A percentile compares a stretch with the other conserved stretches of the same genome.
These are phyloP conservation scores for Archivesica marissinica DNA, from an alignment of 1,140 invertebrate genomes.

Conservation along the genomic window DNA sequence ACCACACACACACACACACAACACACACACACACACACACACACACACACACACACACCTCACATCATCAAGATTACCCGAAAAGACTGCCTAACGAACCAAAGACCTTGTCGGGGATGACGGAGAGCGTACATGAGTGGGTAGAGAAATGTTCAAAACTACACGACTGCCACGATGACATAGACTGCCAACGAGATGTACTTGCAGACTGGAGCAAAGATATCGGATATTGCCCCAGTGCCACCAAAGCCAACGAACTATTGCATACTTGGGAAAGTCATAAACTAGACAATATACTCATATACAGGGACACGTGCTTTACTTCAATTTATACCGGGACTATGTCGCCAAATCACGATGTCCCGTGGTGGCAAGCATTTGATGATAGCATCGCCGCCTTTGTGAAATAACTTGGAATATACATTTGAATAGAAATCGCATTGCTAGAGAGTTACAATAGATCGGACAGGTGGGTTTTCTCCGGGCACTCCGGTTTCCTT, in stretches of 20 bases:
- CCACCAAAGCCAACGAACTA: background rate
- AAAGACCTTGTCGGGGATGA: background rate
- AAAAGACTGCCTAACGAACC: slow-evolving; percentile 11
- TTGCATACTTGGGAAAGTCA: background rate
- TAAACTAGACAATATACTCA: background rate
- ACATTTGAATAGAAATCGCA: too few relatives aligned
- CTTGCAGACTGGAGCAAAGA: background rate
- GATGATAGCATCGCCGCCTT: slow-evolving; percentile 32
- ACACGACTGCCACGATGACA: background rate
- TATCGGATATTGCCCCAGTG: background rate
- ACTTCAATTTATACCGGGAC: slow-evolving; percentile 7
- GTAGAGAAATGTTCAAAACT: background rate
- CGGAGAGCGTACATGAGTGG: background rate
- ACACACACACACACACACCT: too few relatives aligned
- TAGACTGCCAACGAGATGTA: slow-evolving; percentile 7
- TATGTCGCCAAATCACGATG: background rate
- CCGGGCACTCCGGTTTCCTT: too few relatives aligned
- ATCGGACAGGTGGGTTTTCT: too few relatives aligned
- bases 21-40: too few relatives aligned
- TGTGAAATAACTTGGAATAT: too few relatives aligned
- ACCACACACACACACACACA: too few relatives aligned
- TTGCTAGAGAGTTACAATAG: too few relatives aligned
- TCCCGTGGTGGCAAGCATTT: slow-evolving; percentile 14
- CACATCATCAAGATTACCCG: too few relatives aligned
- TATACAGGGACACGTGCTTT: slow-evolving; percentile 17